phyloP scores from a whole-genome alignment of 2,888 invertebrate species.

The Elmis aenea region DNA sequence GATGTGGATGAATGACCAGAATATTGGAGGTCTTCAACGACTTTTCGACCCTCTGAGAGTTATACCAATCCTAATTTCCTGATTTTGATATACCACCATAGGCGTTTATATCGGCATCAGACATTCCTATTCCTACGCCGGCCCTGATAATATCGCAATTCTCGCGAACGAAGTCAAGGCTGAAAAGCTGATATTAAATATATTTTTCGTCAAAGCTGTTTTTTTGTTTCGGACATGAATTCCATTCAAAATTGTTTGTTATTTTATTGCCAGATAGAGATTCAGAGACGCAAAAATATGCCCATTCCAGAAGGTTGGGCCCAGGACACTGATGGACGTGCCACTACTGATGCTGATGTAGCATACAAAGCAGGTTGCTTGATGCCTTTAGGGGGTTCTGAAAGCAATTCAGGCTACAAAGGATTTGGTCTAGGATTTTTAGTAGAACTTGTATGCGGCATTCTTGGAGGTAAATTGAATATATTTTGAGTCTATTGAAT shows the following conservation, averaged over 20 bases:
- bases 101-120: no score
- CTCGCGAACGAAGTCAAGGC: no score
- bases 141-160: no score
- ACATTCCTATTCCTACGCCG: no score
- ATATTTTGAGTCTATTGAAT: no score
- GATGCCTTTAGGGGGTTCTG: slow-evolving; percentile 70
- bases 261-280: slow-evolving; percentile 68
- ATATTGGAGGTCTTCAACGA: no score
- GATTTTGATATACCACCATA: no score
- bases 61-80: no score
- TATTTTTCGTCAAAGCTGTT: neutral
- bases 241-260: neutral
- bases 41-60: no score
- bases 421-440: slow-evolving; percentile 80
- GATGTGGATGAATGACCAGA: no score
- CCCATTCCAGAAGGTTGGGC: slow-evolving; percentile 85
- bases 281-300: slow-evolving; percentile 70
- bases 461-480: slow-evolving; percentile 60
- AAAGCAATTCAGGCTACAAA: slow-evolving; percentile 76
- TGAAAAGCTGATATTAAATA: no score
- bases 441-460: slow-evolving; percentile 86
- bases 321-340: slow-evolving; percentile 48
- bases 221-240: neutral
- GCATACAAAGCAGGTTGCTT: slow-evolving; percentile 58
- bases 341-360: slow-evolving; percentile 62